Evolutionary conservation across 1,140 invertebrate genomes (phyloP), one percentile per base, ranked within the genome.

Genomic region (Pantala flavescens): DNA sequence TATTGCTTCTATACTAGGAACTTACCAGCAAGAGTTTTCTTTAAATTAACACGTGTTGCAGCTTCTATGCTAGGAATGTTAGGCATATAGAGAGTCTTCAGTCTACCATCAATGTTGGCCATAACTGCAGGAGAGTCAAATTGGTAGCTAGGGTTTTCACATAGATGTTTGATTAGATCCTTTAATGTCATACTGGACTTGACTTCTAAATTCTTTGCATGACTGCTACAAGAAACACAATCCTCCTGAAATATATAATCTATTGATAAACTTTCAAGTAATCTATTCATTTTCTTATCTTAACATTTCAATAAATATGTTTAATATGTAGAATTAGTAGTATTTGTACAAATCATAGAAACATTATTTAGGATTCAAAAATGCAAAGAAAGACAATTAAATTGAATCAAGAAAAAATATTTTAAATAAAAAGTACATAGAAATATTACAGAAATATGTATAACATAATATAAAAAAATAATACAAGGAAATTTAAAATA

Each of bases 11-110:
- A n/a, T n/a, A n/a, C n/a, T n/a, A n/a, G n/a, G n/a, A n/a, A 36
- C 28, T 36, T 9, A 36, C 28, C 28, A 5, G 28, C 28, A 21
- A 63, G 49, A 63, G 5, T 63, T 63, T 63, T 63, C n/a, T 63
- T 63, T 63, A 63, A 63, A 63, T 63, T 63, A 63, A 86, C 87
- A 78, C 91, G 87, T 0, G 96, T 97, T 77, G 88, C 88, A 80
- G 91, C 90, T 83, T 98, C 95, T 76, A 98, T 96, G 77, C 93
- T 95, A 75, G 90, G 87, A 5, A 98, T 91, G 10, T 89, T 92
- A 73, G 91, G 89, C 88, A 98, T 96, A 78, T 98, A 99, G 9
- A 99, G 83, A 0, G 96, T 98, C 83, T 92, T 93, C 80, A 91
- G 92, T 82, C 92, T 94, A 7, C 94, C 95, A 80, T 90, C 86